phyloP scores from a whole-genome alignment of 1,140 invertebrate species.

The Myzus persicae region DNA sequence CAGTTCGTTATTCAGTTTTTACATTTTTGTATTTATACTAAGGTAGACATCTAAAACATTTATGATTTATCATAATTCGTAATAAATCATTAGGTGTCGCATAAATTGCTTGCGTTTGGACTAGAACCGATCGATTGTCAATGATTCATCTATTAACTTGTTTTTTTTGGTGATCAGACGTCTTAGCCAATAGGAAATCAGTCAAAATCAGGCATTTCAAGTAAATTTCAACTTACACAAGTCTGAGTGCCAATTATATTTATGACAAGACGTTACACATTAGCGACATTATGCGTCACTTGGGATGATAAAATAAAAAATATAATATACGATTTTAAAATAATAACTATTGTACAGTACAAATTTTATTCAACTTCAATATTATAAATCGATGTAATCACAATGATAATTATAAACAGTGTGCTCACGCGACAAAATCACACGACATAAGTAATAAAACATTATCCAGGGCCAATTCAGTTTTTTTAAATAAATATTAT shows the following conservation, averaged over 20 bases:
- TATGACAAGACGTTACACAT: neutral
- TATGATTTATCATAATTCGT: neutral
- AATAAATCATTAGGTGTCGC: too few relatives aligned
- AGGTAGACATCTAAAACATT: neutral
- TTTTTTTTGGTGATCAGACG: neutral
- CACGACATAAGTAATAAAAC: neutral
- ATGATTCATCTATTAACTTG: neutral
- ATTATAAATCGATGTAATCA: neutral
- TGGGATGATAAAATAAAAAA: neutral
- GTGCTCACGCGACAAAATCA: neutral
- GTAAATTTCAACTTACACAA: neutral
- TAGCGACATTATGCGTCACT: neutral
- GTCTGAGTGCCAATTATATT: neutral
- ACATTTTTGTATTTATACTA: neutral
- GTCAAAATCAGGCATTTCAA: neutral
- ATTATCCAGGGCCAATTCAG: neutral
- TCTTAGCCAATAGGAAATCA: neutral
- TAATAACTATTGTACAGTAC: neutral
- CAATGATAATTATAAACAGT: neutral
- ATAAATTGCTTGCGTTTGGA: neutral
- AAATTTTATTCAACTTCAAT: conserved; percentile 11
- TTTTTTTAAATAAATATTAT: neutral
- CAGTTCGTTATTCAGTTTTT: neutral
- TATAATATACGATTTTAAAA: neutral
- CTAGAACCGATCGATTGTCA: neutral